These are phyloP conservation scores for Zophobas atratus DNA, from an alignment of 1,140 invertebrate genomes.

Conservation along the genomic window DNA sequence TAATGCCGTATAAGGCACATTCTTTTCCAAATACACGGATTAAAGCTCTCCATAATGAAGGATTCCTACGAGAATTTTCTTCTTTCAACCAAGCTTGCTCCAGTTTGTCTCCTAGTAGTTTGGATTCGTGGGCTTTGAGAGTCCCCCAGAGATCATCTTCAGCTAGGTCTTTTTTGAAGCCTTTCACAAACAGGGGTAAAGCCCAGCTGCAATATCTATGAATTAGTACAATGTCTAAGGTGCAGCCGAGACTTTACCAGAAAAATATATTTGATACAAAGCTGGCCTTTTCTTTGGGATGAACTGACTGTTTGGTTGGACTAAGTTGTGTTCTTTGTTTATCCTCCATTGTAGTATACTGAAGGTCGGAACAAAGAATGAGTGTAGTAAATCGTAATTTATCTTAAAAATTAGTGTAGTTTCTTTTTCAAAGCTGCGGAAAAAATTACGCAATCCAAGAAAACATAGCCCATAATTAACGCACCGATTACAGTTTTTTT, in stretches of 20 bases:
- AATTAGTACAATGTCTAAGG: not conserved
- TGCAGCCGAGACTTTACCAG: constrained; percentile 42
- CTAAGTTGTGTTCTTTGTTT: constrained; percentile 25
- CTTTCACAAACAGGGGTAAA: constrained; percentile 37
- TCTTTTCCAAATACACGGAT: constrained; percentile 23
- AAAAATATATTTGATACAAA: constrained; percentile 53
- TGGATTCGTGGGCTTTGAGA: constrained; percentile 32
- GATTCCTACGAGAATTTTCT: constrained; percentile 11
- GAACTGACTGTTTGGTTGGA: constrained; percentile 12
- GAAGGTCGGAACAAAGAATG: not conserved
- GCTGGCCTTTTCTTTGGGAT: constrained; percentile 49
- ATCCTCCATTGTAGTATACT: constrained; percentile 9
- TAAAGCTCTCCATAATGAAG: constrained; percentile 29
- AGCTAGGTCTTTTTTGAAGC: constrained; percentile 21
- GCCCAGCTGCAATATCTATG: not conserved
- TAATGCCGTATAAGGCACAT: not conserved
- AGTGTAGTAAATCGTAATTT: too few species aligned
- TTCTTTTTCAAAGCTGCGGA: too few species aligned
- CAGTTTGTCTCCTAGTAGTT: constrained; percentile 24
- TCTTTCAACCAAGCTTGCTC: constrained; percentile 23
- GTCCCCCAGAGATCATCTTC: constrained; percentile 39
- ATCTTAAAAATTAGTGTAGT: too few species aligned
- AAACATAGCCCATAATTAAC: too few species aligned
- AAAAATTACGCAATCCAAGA: too few species aligned
- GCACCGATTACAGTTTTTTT: too few species aligned